Evolutionary conservation across 2,113 vertebrate genomes (phyloP).

Genomic region (Axis porcinus): DNA sequence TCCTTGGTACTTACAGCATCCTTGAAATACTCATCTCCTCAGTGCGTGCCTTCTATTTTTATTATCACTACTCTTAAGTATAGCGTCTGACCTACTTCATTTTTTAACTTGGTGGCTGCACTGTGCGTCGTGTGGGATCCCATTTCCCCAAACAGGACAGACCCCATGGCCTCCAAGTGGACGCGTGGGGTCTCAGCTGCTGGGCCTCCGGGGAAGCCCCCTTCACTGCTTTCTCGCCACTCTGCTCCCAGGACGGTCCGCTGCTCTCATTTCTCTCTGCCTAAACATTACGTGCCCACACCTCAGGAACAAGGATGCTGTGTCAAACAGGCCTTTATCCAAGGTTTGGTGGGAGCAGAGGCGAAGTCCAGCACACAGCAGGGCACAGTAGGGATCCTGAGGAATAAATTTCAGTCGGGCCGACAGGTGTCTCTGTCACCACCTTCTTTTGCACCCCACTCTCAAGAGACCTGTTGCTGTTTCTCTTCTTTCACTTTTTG

Average conservation of each 20-base stretch:
- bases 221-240: background rate
- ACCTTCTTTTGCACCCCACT: background rate
- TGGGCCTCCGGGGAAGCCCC: background rate
- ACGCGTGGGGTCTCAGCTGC: background rate
- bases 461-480: background rate
- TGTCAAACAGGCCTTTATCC: background rate
- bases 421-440: background rate
- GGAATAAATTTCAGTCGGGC: background rate
- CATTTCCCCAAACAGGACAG: background rate
- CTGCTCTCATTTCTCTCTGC: background rate
- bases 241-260: background rate
- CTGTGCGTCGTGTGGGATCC: background rate
- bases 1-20: background rate
- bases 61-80: background rate
- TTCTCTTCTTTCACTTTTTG: background rate
- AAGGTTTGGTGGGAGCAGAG: background rate
- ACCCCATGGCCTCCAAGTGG: background rate
- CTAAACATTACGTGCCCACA: background rate
- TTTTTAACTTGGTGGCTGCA: background rate
- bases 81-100: background rate
- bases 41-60: background rate
- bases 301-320: background rate
- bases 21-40: background rate
- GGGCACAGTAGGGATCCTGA: too few relatives aligned
- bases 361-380: background rate